phyloP scores from a whole-genome alignment of 1,140 invertebrate species.

The Yoshiicerus persimilis region DNA sequence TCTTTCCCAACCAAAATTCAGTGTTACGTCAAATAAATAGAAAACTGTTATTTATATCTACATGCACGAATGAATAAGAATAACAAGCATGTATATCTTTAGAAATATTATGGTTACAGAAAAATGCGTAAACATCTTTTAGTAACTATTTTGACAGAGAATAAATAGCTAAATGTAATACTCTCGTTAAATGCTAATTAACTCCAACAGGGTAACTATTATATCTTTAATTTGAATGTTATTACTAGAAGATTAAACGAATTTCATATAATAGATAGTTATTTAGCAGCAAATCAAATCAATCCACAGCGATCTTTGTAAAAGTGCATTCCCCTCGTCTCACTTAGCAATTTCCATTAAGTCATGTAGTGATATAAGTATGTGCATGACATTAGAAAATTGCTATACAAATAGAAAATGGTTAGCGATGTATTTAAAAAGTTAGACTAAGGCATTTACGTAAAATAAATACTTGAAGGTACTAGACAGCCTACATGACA shows the following conservation, averaged over 20 bases:
- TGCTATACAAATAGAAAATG: not conserved
- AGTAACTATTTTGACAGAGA: not conserved
- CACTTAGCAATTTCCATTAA: not conserved
- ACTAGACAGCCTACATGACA: not conserved
- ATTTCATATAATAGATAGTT: not conserved
- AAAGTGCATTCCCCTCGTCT: not conserved
- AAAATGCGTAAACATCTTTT: not conserved
- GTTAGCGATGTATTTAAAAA: not conserved
- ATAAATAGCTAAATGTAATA: not conserved
- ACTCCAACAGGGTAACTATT: not conserved
- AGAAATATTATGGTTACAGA: not conserved
- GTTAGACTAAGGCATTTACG: not conserved
- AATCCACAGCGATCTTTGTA: too few relatives aligned
- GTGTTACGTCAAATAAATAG: not conserved
- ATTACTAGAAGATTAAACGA: not conserved
- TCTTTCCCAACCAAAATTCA: not conserved
- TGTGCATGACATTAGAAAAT: not conserved
- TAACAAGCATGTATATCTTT: too few relatives aligned
- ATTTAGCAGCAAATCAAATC: not conserved
- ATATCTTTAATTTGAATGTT: not conserved
- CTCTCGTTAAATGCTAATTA: not conserved
- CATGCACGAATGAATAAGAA: not conserved
- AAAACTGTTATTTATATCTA: not conserved
- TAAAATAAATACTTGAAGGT: not conserved
- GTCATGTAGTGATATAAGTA: not conserved